These are phyloP conservation scores for Rhinogobius similis DNA, from an alignment of 2,113 vertebrate genomes.

Conservation along the genomic window DNA sequence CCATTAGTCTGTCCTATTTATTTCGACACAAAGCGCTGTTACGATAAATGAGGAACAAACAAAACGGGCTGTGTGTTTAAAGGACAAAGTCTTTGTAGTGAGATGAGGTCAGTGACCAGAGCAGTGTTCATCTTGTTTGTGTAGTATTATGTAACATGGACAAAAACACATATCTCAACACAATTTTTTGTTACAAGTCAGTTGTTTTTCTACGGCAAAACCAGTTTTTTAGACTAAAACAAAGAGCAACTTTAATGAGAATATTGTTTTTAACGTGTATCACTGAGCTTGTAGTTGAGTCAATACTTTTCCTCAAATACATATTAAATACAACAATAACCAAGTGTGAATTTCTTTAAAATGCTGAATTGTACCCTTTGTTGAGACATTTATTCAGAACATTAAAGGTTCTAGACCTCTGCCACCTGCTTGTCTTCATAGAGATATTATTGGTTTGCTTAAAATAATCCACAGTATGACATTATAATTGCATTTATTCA, in stretches of 20 bases:
- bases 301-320: too few species aligned
- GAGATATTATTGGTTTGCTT: too few species aligned
- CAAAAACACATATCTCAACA: not conserved
- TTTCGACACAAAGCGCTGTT: not conserved
- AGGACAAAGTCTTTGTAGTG: constrained; percentile 8
- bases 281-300: too few species aligned
- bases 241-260: not conserved
- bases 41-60: not conserved
- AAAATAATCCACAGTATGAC: too few species aligned
- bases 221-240: not conserved
- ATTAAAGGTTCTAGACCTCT: too few species aligned
- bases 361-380: too few species aligned
- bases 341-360: too few species aligned
- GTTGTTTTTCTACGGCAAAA: not conserved
- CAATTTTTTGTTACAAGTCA: not conserved
- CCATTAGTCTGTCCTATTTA: not conserved
- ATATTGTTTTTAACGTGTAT: too few species aligned
- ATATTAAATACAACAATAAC: too few species aligned
- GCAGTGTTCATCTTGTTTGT: constrained; percentile 4
- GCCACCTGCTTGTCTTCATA: too few species aligned
- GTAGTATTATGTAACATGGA: not conserved
- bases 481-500: too few species aligned
- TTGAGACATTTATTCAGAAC: too few species aligned
- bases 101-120: not conserved
- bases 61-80: not conserved